Conservation (phyloP, 2,797 vertebrate genomes). For the Aeoliscus strigatus region DNA sequence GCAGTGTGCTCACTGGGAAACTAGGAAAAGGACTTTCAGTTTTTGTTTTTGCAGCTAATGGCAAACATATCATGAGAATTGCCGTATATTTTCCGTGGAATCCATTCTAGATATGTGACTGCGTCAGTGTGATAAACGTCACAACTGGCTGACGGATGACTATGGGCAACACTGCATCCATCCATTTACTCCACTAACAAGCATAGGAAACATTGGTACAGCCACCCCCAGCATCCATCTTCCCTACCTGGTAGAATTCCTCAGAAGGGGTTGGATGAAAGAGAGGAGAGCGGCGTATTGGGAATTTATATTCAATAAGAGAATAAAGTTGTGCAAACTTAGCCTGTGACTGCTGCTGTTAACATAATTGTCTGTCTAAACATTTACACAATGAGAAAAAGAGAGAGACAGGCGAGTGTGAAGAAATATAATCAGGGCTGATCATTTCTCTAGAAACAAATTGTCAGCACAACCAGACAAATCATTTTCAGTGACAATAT, state of each 20-base stretch:
- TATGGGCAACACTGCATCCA: slow-evolving; percentile 20
- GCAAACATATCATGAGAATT: slow-evolving; percentile 6
- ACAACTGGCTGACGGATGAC: slow-evolving; percentile 39
- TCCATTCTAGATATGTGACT: slow-evolving; percentile 20
- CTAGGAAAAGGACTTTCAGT: too few species aligned
- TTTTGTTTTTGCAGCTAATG: too few species aligned
- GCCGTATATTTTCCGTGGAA: slow-evolving; percentile 31
- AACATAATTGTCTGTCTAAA: background rate
- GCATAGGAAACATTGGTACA: slow-evolving; percentile 36
- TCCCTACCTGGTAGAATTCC: slow-evolving; percentile 38
- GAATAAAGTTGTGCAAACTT: slow-evolving; percentile 22
- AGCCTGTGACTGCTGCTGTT: slow-evolving; percentile 6
- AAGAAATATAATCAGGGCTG: background rate
- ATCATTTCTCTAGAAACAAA: slow-evolving; percentile 4
- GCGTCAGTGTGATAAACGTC: slow-evolving; percentile 29
- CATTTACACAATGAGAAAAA: slow-evolving; percentile 1
- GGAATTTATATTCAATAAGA: slow-evolving; percentile 23
- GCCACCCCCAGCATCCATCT: slow-evolving; percentile 39
- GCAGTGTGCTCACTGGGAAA: too few species aligned
- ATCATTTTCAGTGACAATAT: slow-evolving; percentile 25
- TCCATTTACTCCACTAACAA: slow-evolving; percentile 29
- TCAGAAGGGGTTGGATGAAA: slow-evolving; percentile 12
- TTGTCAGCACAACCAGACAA: slow-evolving; percentile 16
- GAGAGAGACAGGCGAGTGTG: background rate
- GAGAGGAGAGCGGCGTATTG: slow-evolving; percentile 1